These are phyloP conservation scores for Lycaon pictus DNA, from an alignment of 2,113 vertebrate species.

Conservation along the genomic window DNA sequence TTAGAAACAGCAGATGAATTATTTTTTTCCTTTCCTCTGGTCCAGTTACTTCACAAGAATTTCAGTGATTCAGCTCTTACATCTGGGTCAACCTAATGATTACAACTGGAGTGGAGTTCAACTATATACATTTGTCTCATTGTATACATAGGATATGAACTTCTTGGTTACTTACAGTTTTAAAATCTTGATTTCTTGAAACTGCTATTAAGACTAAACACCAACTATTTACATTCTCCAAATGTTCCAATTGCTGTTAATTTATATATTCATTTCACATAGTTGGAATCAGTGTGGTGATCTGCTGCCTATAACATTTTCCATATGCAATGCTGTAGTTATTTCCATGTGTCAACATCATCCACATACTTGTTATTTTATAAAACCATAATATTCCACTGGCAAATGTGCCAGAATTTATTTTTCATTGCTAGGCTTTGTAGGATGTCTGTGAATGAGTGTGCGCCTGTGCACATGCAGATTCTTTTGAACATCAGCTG, in stretches of 20 bases:
- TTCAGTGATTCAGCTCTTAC: neutral
- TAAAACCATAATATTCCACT: neutral
- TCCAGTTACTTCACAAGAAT: neutral
- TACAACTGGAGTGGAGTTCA: neutral
- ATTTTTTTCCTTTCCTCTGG: neutral
- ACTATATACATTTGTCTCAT: neutral
- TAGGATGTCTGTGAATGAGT: neutral
- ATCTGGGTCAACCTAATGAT: neutral
- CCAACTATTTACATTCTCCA: neutral
- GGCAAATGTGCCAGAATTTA: neutral
- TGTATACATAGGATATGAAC: neutral
- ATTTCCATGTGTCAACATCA: neutral
- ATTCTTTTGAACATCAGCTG: neutral
- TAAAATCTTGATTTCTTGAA: neutral
- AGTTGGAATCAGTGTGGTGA: neutral
- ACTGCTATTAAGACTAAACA: neutral
- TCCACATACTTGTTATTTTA: slow-evolving; percentile 3
- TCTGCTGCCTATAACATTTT: neutral
- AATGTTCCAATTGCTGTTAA: neutral
- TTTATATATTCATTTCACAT: neutral
- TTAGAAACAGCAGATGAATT: neutral
- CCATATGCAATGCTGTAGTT: neutral
- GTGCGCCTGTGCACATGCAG: neutral
- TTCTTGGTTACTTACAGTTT: neutral
- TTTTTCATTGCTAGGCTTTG: neutral